A percentile compares a stretch with the other conserved stretches of the same genome.
These are phyloP conservation scores for Chymomyza amoena DNA, from an alignment of 2,888 invertebrate genomes.

Conservation along the genomic window DNA sequence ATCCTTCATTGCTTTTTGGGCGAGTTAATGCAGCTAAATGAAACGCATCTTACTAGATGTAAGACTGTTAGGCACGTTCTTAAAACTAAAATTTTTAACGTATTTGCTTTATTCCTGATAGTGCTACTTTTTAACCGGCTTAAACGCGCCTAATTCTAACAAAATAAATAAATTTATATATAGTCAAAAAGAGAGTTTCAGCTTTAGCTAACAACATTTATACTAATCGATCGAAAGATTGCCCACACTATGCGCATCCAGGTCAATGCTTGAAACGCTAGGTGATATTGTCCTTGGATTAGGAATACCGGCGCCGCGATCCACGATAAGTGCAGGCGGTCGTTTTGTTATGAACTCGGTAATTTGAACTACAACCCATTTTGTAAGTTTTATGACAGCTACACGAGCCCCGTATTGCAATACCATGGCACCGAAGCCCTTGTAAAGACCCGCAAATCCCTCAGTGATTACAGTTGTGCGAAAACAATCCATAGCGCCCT, in stretches of 20 bases:
- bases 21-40: slow-evolving; percentile 56
- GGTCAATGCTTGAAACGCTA: slow-evolving; percentile 75
- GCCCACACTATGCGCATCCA: slow-evolving; percentile 62
- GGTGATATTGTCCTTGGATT: slow-evolving; percentile 77
- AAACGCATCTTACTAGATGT: slow-evolving; percentile 21
- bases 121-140: neutral
- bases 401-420: slow-evolving; percentile 93
- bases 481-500: slow-evolving; percentile 94
- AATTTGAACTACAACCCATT: slow-evolving; percentile 84
- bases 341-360: slow-evolving; percentile 78
- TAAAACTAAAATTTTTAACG: too few species aligned
- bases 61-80: too few species aligned
- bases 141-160: slow-evolving; percentile 3
- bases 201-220: neutral
- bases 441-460: slow-evolving; percentile 92
- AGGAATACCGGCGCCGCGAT: slow-evolving; percentile 65
- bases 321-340: slow-evolving; percentile 76
- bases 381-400: slow-evolving; percentile 88
- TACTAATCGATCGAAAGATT: slow-evolving; percentile 63
- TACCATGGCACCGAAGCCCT: slow-evolving; percentile 97
- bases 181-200: neutral
- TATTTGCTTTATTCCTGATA: too few species aligned
- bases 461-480: slow-evolving; percentile 90
- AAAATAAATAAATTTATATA: slow-evolving; percentile 12
- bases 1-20: neutral